Evolutionary conservation across 2,888 invertebrate species (phyloP).

Genomic region (Hirudinaria manillensis): DNA sequence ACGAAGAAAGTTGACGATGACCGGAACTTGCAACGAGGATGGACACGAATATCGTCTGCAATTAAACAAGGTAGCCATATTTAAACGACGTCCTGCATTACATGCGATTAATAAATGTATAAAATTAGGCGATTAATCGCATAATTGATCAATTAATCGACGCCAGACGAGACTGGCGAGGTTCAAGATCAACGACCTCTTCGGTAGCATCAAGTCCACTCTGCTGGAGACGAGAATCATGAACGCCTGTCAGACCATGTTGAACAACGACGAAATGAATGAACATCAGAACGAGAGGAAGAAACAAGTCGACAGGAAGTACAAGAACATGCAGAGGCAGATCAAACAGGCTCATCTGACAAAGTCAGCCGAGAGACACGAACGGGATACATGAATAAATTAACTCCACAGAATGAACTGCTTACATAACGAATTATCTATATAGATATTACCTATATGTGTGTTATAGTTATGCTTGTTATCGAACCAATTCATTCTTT

Average conservation of each 20-base stretch:
- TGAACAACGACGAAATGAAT: conserved; percentile 28
- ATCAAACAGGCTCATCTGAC: conserved; percentile 15
- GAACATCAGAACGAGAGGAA: conserved; percentile 14
- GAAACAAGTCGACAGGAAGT: conserved; percentile 20
- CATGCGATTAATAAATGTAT: too few relatives aligned
- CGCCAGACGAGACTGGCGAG: conserved; percentile 7
- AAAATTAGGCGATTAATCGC: not conserved
- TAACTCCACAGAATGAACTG: too few relatives aligned
- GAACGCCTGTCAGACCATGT: conserved; percentile 28
- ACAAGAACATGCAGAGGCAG: conserved; percentile 10
- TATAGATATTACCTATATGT: too few relatives aligned
- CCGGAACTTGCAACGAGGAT: conserved; percentile 6
- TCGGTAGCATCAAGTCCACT: conserved; percentile 30
- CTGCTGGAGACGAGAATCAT: conserved; percentile 27
- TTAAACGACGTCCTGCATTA: not conserved
- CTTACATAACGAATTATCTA: too few relatives aligned
- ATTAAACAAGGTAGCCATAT: not conserved
- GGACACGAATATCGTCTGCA: not conserved
- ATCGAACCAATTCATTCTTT: not conserved
- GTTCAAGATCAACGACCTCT: conserved; percentile 26
- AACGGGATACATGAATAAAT: not conserved
- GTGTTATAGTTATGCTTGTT: too few relatives aligned
- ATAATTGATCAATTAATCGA: not conserved
- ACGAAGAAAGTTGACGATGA: not conserved
- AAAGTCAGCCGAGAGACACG: conserved; percentile 1